Evolutionary conservation across 2,797 vertebrate species (phyloP).

Genomic region (Sarcoramphus papa): DNA sequence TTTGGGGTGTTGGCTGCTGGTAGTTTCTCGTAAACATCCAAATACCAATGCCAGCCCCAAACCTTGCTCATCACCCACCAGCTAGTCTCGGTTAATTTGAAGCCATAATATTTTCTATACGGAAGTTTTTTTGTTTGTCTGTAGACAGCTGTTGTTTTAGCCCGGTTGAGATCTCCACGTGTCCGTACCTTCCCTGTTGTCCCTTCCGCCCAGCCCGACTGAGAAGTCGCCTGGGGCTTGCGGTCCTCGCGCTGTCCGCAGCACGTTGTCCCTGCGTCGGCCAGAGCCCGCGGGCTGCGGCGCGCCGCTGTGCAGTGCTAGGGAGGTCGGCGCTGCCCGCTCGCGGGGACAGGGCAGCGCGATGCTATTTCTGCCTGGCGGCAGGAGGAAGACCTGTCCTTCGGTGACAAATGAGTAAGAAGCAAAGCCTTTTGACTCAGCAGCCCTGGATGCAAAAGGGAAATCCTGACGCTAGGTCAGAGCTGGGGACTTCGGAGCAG

Average conservation of each 20-base stretch:
- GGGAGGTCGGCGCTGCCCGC: rapidly evolving
- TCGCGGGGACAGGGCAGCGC: background rate
- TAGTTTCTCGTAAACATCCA: background rate
- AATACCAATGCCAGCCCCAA: background rate
- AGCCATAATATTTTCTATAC: conserved; percentile 39
- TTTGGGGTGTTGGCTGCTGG: background rate
- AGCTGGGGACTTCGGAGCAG: background rate
- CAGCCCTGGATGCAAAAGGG: background rate
- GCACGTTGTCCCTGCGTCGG: rapidly evolving
- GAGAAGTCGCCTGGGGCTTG: background rate
- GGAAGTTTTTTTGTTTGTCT: background rate
- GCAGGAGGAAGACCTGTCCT: background rate
- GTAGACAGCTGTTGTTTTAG: background rate
- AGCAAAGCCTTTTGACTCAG: background rate
- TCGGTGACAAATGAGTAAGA: background rate
- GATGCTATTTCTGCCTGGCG: background rate
- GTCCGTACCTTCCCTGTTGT: background rate
- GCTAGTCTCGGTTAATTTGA: conserved; percentile 24
- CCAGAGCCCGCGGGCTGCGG: background rate
- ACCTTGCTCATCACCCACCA: background rate
- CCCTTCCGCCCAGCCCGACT: background rate
- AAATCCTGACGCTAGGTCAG: background rate
- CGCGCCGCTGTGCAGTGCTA: rapidly evolving
- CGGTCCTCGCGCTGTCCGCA: background rate
- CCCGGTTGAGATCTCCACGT: background rate